Evolutionary conservation across 2,113 vertebrate species (phyloP).

Genomic region (Nansenia antarctica): DNA sequence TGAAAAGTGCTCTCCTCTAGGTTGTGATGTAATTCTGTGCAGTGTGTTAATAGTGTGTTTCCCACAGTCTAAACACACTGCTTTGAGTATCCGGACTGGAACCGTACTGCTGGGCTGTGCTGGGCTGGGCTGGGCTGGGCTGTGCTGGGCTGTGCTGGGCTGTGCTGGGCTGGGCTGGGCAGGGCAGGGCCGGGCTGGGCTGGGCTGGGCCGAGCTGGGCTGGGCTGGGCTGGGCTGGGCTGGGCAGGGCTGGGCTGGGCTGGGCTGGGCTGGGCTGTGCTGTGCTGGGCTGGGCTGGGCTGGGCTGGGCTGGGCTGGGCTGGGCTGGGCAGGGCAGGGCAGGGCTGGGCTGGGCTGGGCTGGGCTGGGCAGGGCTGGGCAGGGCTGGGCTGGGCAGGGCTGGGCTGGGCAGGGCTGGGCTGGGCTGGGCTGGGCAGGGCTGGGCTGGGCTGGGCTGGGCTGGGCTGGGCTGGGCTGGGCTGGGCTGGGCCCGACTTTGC

Average conservation of each 20-base stretch:
- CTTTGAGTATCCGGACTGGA: conserved; percentile 51
- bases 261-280: too few relatives aligned
- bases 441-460: neutral
- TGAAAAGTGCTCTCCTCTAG: conserved; percentile 36
- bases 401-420: neutral
- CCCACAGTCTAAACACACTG: conserved; percentile 53
- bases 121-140: conserved; percentile 38
- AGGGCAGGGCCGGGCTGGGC: conserved; percentile 33
- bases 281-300: too few relatives aligned
- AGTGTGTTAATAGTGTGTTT: conserved; percentile 50
- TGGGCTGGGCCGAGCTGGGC: conserved; percentile 13
- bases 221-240: neutral
- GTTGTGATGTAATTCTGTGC: conserved; percentile 58
- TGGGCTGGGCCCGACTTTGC: neutral
- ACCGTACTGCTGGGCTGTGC: conserved; percentile 22
- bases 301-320: neutral
- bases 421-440: neutral
- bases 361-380: neutral
- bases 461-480: neutral
- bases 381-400: neutral
- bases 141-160: conserved; percentile 28
- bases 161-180: conserved; percentile 40
- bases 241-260: neutral
- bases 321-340: too few relatives aligned
- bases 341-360: neutral